phyloP scores from a whole-genome alignment of 2,113 vertebrate genomes.

The Brachyistius frenatus region DNA sequence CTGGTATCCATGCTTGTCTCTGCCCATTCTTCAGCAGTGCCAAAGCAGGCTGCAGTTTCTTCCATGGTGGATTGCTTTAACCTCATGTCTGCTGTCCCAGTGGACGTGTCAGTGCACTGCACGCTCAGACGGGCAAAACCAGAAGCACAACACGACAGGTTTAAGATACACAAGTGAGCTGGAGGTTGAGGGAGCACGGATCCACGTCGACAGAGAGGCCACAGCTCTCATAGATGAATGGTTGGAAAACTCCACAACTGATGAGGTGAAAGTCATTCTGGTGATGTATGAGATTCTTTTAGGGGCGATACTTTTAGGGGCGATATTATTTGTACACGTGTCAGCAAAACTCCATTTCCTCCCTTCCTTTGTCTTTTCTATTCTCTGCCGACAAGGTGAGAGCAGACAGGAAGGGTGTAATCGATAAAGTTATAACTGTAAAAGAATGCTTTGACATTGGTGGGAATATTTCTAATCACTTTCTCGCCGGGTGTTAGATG shows the following conservation, averaged over 20 bases:
- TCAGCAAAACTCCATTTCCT: slow-evolving; percentile 61
- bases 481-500: neutral
- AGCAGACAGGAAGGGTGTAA: slow-evolving; percentile 20
- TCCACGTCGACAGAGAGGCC: slow-evolving; percentile 37
- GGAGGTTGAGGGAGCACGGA: slow-evolving; percentile 55
- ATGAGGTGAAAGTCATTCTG: slow-evolving; percentile 70
- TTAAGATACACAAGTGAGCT: slow-evolving; percentile 40
- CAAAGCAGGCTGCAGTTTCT: slow-evolving; percentile 64
- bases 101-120: slow-evolving; percentile 68
- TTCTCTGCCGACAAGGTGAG: slow-evolving; percentile 8
- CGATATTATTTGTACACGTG: slow-evolving; percentile 61
- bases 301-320: slow-evolving; percentile 19
- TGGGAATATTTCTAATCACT: neutral
- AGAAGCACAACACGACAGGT: slow-evolving; percentile 45
- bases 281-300: slow-evolving; percentile 64
- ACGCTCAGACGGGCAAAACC: slow-evolving; percentile 53
- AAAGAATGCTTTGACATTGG: neutral
- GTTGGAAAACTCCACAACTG: slow-evolving; percentile 54
- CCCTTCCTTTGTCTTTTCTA: slow-evolving; percentile 35
- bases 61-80: slow-evolving; percentile 58
- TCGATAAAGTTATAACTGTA: neutral
- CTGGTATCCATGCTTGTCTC: slow-evolving; percentile 72
- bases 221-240: slow-evolving; percentile 73
- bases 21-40: slow-evolving; percentile 69
- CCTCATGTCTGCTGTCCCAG: slow-evolving; percentile 68